These are phyloP conservation scores for Eupithecia subfuscata DNA, from an alignment of 2,888 invertebrate species.

Conservation along the genomic window DNA sequence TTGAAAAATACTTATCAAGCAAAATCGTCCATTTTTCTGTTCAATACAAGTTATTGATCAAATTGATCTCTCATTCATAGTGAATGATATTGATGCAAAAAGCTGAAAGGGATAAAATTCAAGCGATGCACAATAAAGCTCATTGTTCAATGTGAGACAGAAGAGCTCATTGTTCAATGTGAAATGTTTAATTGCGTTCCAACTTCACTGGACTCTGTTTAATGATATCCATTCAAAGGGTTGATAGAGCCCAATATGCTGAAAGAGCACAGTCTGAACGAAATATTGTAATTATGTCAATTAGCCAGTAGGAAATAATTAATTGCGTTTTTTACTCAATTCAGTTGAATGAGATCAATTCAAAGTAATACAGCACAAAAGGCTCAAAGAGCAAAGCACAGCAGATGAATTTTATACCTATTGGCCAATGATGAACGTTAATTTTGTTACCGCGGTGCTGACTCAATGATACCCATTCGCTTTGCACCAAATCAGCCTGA, in stretches of 20 bases:
- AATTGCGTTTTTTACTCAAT: neutral
- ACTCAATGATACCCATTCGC: neutral
- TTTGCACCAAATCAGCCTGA: neutral
- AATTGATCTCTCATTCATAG: neutral
- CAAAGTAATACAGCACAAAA: neutral
- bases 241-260: neutral
- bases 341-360: neutral
- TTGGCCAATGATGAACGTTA: neutral
- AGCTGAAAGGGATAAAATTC: neutral
- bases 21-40: neutral
- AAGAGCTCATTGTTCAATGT: conserved; percentile 33
- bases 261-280: neutral
- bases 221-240: conserved; percentile 24
- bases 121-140: conserved; percentile 17
- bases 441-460: neutral
- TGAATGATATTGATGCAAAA: neutral
- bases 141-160: conserved; percentile 29
- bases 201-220: conserved; percentile 35
- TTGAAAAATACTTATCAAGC: neutral
- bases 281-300: neutral
- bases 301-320: neutral
- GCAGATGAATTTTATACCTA: neutral
- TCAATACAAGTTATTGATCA: neutral
- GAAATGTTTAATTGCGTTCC: conserved; percentile 42
- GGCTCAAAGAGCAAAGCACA: neutral